Conservation (phyloP, 37 sponge, comb jelly and placozoan species). For the Tethya wilhelma region DNA sequence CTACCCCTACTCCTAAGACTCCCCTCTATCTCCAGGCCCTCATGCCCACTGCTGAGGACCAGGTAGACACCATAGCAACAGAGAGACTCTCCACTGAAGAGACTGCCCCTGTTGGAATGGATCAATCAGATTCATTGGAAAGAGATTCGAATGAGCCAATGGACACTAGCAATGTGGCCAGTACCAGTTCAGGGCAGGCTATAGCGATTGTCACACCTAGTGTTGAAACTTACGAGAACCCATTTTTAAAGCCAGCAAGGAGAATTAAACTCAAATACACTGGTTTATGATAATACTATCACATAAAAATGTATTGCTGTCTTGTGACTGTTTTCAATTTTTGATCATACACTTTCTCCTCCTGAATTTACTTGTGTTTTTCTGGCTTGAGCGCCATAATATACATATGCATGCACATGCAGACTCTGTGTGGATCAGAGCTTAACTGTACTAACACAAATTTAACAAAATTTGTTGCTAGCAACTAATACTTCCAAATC, state of each 20-base stretch:
- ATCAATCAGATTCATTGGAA: constrained; percentile 13
- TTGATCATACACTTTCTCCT: too few species aligned
- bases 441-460: too few species aligned
- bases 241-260: constrained; percentile 68
- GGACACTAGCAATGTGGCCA: neutral
- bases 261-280: constrained; percentile 35
- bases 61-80: constrained; percentile 5
- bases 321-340: too few species aligned
- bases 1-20: neutral
- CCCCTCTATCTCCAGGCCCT: constrained; percentile 63
- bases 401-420: too few species aligned
- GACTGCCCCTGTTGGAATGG: neutral
- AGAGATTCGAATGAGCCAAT: neutral
- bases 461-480: too few species aligned
- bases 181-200: too few species aligned
- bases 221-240: constrained; percentile 44
- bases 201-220: neutral
- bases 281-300: too few species aligned
- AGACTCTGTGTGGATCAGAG: too few species aligned
- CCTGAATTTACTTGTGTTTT: too few species aligned
- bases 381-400: too few species aligned
- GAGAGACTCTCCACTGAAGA: neutral
- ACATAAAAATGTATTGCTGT: too few species aligned
- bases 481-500: too few species aligned
- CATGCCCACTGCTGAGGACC: constrained; percentile 65